These are phyloP conservation scores for Petrocephalus zakoni DNA, from an alignment of 2,113 vertebrate genomes.

Conservation along the genomic window DNA sequence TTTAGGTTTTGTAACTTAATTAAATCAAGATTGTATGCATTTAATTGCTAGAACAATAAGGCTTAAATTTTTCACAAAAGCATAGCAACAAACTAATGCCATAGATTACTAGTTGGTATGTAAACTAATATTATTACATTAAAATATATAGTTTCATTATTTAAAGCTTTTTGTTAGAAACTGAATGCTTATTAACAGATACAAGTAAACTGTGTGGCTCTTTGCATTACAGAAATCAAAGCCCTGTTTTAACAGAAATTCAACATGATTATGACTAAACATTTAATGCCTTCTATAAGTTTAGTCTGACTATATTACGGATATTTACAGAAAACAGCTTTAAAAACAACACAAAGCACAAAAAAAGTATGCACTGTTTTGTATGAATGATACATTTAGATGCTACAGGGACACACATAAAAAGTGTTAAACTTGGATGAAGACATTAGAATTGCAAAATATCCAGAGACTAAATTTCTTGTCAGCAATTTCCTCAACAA, in stretches of 20 bases:
- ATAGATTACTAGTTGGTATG: neutral
- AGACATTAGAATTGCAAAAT: neutral
- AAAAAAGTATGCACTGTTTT: neutral
- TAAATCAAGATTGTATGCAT: neutral
- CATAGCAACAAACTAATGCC: neutral
- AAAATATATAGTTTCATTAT: neutral
- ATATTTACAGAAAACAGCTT: neutral
- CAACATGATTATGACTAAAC: neutral
- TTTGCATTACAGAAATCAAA: neutral
- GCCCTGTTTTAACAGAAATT: neutral
- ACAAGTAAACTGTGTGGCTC: neutral
- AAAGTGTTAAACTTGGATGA: neutral
- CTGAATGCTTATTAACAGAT: neutral
- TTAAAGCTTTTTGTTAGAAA: neutral
- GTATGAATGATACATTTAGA: neutral
- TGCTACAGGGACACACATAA: neutral
- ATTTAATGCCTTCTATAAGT: neutral
- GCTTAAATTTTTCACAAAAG: neutral
- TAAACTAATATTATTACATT: neutral
- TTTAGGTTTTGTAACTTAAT: neutral
- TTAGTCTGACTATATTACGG: neutral
- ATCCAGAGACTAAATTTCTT: neutral
- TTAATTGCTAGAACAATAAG: neutral
- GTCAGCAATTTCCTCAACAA: neutral
- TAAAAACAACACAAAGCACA: neutral